These are phyloP conservation scores for Mythimna pallens DNA, from an alignment of 2,888 invertebrate genomes.

Conservation along the genomic window DNA sequence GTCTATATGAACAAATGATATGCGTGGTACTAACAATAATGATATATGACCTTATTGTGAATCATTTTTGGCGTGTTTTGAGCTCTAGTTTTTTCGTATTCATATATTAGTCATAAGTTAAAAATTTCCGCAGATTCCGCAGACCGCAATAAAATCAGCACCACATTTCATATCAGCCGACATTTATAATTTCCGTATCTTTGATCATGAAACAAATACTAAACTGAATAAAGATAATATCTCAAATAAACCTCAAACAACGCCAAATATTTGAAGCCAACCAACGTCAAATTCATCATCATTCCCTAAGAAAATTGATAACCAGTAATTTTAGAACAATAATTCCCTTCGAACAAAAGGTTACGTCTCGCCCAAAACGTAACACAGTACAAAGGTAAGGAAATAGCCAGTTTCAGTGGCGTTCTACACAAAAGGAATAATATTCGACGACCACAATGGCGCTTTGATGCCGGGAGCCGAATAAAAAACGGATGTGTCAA, in stretches of 20 bases:
- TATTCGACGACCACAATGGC: constrained; percentile 82
- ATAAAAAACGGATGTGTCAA: constrained; percentile 90
- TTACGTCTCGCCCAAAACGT: constrained; percentile 68
- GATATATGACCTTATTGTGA: constrained; percentile 30
- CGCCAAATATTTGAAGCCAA: constrained; percentile 35
- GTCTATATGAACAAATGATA: constrained; percentile 45
- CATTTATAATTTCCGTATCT: constrained; percentile 46
- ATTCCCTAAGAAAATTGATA: constrained; percentile 72
- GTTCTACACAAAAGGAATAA: constrained; percentile 77
- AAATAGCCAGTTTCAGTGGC: constrained; percentile 82
- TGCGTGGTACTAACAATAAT: constrained; percentile 25
- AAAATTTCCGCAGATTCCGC: neutral
- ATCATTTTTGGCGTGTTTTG: constrained; percentile 10
- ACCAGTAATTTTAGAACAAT: constrained; percentile 74
- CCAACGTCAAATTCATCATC: constrained; percentile 46
- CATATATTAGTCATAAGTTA: neutral
- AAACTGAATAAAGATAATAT: constrained; percentile 18
- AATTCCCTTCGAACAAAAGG: constrained; percentile 73
- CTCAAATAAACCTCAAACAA: constrained; percentile 32
- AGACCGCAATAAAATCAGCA: neutral
- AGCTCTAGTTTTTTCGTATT: neutral
- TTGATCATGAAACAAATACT: constrained; percentile 46
- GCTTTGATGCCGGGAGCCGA: constrained; percentile 71
- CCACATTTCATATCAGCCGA: neutral
- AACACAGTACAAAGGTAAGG: constrained; percentile 82